Conservation (phyloP, 92 coral and sea anemone genomes). For the Pocillopora grandis region DNA sequence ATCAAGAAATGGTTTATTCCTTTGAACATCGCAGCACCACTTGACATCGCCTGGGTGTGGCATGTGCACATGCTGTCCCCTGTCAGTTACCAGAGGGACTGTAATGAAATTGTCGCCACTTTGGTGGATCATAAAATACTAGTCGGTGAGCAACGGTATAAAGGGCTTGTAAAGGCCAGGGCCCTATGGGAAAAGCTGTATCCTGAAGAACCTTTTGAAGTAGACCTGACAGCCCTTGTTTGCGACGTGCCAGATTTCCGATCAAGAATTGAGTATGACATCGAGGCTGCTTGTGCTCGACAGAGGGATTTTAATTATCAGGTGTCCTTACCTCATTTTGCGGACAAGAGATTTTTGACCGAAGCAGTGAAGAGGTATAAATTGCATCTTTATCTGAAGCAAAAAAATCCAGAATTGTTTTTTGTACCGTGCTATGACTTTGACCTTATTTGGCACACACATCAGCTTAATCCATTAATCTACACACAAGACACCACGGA, state of each 20-base stretch:
- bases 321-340: slow-evolving; percentile 57
- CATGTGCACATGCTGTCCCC: slow-evolving; percentile 47
- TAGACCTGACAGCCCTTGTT: slow-evolving; percentile 52
- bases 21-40: slow-evolving; percentile 31
- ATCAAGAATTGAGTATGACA: slow-evolving; percentile 42
- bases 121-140: slow-evolving; percentile 51
- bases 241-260: not conserved
- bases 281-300: slow-evolving; percentile 43
- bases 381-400: slow-evolving; percentile 26
- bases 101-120: slow-evolving; percentile 46
- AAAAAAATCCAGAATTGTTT: slow-evolving; percentile 37
- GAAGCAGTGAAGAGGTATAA: slow-evolving; percentile 38
- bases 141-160: slow-evolving; percentile 22
- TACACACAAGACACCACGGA: slow-evolving; percentile 42
- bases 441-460: slow-evolving; percentile 70
- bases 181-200: slow-evolving; percentile 47
- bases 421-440: slow-evolving; percentile 63
- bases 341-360: slow-evolving; percentile 28
- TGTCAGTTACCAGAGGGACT: slow-evolving; percentile 30
- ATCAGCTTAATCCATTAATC: slow-evolving; percentile 54
- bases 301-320: slow-evolving; percentile 50
- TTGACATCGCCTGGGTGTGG: slow-evolving; percentile 52
- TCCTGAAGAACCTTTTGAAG: slow-evolving; percentile 59
- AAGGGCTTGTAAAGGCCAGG: slow-evolving; percentile 42
- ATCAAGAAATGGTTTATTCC: too few species aligned